Evolutionary conservation across 2,113 vertebrate genomes (phyloP), one percentile per base, ranked within the genome.

Genomic region (Morone chrysops): DNA sequence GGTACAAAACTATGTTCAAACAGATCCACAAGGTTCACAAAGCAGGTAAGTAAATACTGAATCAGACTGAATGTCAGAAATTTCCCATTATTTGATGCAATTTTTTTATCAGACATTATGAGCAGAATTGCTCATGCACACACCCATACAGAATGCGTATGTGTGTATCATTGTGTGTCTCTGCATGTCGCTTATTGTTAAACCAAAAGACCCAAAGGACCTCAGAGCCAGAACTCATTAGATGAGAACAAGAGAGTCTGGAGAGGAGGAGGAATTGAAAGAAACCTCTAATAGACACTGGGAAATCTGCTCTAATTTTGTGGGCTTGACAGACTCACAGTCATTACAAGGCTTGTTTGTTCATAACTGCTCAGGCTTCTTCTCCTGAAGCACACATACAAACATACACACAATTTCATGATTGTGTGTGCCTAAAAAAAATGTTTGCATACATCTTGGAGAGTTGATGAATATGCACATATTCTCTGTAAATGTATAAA

Each of bases 1-100:
- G 98, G 98, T 99, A 99, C 94, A 99, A 99, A 95, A 99, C 98
- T 2, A 99, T 99, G 98, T 99, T 99, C 92, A 99, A 99, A 92
- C 98, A 99, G 93, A 99, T 99, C 87, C 98, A 99, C 92, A 99
- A 97, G 96, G 98, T 99, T 81, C 98, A 99, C 92, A 99, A 97
- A 93, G 96, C 98, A 47, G 98, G 98, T 99, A 75, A 56, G 86
- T 70, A 18, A 57, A 4, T 2, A 5, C 62, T 6, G 1, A 14
- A 88, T 56, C 56, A 17, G 48, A 11, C 69, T 69, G 36, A 43
- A 63, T 25, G 0, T 7, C 72, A 72, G 53, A 74, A 79, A 68
- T 9, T 3, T 31, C 48, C 51, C 8, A 4, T 45, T 40, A 59
- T 60, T 40, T 45, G 18, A 51, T 40, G 36, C 17, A 1, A 47